A percentile compares a stretch with the other conserved stretches of the same genome.
Conservation (phyloP, 1,140 invertebrate genomes). For the Lasaia peninsularis region DNA sequence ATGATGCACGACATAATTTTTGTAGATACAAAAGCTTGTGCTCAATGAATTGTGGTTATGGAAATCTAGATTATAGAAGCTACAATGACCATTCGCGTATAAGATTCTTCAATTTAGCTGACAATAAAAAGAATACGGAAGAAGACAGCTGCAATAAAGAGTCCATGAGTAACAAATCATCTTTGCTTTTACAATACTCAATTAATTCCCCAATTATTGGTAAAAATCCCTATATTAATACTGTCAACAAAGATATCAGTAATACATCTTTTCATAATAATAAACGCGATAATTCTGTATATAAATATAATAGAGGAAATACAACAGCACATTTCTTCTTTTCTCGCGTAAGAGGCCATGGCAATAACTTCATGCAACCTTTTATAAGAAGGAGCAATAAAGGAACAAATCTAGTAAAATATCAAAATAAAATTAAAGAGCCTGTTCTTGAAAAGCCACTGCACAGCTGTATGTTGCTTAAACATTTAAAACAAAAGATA, state of each 20-base stretch:
- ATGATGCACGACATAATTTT: not conserved
- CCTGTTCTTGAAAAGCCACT: conserved; percentile 42
- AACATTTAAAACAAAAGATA: conserved; percentile 28
- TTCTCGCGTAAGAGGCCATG: conserved; percentile 17
- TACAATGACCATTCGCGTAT: conserved; percentile 20
- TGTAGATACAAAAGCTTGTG: conserved; percentile 29
- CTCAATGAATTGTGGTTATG: conserved; percentile 34
- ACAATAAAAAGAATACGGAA: conserved; percentile 37
- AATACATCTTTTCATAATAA: not conserved
- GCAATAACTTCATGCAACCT: conserved; percentile 18
- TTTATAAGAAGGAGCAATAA: conserved; percentile 51
- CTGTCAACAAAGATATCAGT: not conserved
- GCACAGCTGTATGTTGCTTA: conserved; percentile 45
- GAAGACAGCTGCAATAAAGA: conserved; percentile 38
- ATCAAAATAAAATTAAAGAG: conserved; percentile 46
- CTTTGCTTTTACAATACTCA: conserved; percentile 30
- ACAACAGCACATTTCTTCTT: conserved; percentile 31
- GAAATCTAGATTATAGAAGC: conserved; percentile 17
- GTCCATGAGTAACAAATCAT: conserved; percentile 22
- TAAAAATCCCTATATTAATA: conserved; percentile 7
- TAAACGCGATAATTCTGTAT: not conserved
- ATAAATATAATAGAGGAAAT: conserved; percentile 2
- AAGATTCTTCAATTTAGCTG: conserved; percentile 25
- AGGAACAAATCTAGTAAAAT: conserved; percentile 59
- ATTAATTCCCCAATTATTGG: conserved; percentile 25